phyloP scores from a whole-genome alignment of 2,797 vertebrate species.

The Meda fulgida region DNA sequence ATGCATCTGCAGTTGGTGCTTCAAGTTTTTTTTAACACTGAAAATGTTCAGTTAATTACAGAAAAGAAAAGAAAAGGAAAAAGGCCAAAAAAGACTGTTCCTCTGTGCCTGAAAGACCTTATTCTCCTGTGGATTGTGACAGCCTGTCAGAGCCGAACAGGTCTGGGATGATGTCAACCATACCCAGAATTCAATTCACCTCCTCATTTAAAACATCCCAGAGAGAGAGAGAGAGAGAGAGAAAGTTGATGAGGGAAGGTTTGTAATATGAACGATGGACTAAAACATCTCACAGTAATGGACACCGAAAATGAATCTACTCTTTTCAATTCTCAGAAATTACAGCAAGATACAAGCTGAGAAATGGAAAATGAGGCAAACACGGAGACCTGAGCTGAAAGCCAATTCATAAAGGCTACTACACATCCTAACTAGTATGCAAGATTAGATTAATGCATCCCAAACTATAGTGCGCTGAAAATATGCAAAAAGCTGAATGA shows the following conservation, averaged over 20 bases:
- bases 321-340: constrained; percentile 9
- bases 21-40: neutral
- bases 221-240: neutral
- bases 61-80: neutral
- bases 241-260: neutral
- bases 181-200: constrained; percentile 26
- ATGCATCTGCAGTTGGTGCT: neutral
- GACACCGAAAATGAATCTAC: constrained; percentile 13
- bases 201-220: constrained; percentile 30
- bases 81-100: neutral
- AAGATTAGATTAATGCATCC: neutral
- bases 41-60: neutral
- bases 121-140: constrained; percentile 33
- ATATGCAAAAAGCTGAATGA: neutral
- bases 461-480: neutral
- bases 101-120: neutral
- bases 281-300: constrained; percentile 2
- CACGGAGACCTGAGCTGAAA: neutral
- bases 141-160: neutral
- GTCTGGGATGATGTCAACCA: neutral
- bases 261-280: neutral
- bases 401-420: neutral
- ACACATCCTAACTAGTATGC: neutral
- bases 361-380: neutral
- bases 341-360: neutral